Percentiles rank a stretch among this genome's conserved stretches.
phyloP scores from a whole-genome alignment of 1,140 invertebrate species.

The Calephelis nemesis region DNA sequence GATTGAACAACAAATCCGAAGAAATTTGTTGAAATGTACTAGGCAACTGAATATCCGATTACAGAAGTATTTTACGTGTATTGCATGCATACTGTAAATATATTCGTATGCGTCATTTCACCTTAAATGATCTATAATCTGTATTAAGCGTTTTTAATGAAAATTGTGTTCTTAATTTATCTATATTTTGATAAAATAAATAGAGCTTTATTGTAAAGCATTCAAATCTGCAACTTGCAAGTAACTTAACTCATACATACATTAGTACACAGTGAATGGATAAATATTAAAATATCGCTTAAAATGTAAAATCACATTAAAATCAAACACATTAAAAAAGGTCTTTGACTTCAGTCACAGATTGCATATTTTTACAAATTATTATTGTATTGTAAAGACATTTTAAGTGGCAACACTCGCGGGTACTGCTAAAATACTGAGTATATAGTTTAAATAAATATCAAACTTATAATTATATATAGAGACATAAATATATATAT shows the following conservation, averaged over 20 bases:
- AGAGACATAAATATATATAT: background rate
- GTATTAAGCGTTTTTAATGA: no score
- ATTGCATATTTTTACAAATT: background rate
- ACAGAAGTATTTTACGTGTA: no score
- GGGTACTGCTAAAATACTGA: background rate
- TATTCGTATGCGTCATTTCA: no score
- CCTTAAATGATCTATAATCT: no score
- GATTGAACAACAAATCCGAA: no score
- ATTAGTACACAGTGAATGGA: background rate
- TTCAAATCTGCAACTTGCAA: background rate
- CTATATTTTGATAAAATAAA: no score
- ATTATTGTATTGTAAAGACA: background rate
- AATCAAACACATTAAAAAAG: background rate
- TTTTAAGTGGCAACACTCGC: background rate
- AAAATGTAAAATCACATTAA: background rate
- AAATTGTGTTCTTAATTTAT: no score
- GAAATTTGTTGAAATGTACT: no score
- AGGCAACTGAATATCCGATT: no score
- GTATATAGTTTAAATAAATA: conserved; percentile 6
- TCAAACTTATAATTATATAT: background rate
- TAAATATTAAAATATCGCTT: background rate
- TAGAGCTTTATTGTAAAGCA: background rate
- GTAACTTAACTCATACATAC: background rate
- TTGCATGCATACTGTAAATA: no score
- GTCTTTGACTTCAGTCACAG: background rate